Evolutionary conservation across 1,140 invertebrate genomes (phyloP).

Genomic region (Apolygus lucorum): DNA sequence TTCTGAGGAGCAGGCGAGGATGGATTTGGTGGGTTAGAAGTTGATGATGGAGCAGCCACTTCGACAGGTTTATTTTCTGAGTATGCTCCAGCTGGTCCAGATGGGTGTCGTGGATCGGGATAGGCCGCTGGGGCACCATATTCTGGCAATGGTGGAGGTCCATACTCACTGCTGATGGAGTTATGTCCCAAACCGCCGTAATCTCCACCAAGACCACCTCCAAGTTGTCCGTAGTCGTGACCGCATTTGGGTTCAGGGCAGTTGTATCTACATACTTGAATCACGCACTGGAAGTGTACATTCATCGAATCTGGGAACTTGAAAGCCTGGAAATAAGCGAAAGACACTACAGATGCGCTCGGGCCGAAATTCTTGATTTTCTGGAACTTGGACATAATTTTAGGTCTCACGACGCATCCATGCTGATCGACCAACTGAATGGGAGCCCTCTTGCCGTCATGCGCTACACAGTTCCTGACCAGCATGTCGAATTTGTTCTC

Average conservation of each 20-base stretch:
- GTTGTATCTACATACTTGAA: conserved; percentile 86
- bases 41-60: conserved; percentile 60
- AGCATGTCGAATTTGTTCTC: conserved; percentile 95
- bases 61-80: conserved; percentile 70
- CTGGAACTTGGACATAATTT: conserved; percentile 86
- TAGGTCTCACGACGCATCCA: conserved; percentile 83
- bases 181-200: conserved; percentile 29
- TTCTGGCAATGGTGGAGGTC: conserved; percentile 43
- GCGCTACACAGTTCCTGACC: conserved; percentile 86
- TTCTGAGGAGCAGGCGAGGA: conserved; percentile 56
- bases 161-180: conserved; percentile 52
- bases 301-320: conserved; percentile 96
- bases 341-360: conserved; percentile 81
- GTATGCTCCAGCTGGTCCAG: conserved; percentile 67
- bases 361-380: conserved; percentile 94
- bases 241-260: conserved; percentile 74
- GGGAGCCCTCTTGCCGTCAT: conserved; percentile 87
- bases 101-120: conserved; percentile 67
- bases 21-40: conserved; percentile 36
- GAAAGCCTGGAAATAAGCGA: conserved; percentile 90
- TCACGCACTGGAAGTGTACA: conserved; percentile 92
- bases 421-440: conserved; percentile 89
- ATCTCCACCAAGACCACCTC: conserved; percentile 24
- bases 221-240: conserved; percentile 28
- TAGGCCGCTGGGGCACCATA: conserved; percentile 34